Evolutionary conservation across 64 coral and sea anemone genomes (phyloP).

Genomic region (Platygyra sinensis): DNA sequence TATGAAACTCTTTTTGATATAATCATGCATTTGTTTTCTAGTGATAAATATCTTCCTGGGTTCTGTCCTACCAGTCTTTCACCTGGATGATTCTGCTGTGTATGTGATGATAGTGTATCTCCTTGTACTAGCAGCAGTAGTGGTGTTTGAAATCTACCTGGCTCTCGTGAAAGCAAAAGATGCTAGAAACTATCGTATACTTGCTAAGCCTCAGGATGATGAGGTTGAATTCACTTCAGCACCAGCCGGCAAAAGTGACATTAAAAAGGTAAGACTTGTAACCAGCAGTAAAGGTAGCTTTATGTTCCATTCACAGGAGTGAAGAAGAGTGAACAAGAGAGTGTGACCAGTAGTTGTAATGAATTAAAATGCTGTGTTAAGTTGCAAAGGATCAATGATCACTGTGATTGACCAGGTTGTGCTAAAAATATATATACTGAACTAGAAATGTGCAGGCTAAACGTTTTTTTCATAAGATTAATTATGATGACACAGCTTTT

Average conservation of each 20-base stretch:
- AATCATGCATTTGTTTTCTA: neutral
- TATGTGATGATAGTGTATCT: slow-evolving; percentile 41
- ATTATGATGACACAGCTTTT: too few relatives aligned
- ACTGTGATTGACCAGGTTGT: too few relatives aligned
- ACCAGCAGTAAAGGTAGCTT: neutral
- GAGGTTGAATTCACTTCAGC: slow-evolving; percentile 2
- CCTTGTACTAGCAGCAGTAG: slow-evolving; percentile 3
- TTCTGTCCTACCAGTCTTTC: slow-evolving; percentile 13
- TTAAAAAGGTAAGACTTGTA: neutral
- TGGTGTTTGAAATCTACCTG: slow-evolving; percentile 45
- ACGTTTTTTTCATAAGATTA: too few relatives aligned
- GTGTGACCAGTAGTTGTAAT: too few relatives aligned
- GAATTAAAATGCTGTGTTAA: too few relatives aligned
- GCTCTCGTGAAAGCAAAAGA: neutral
- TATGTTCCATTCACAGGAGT: too few relatives aligned
- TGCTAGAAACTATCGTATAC: neutral
- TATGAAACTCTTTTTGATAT: neutral
- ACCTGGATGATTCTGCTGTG: slow-evolving; percentile 27
- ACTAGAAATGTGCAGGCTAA: too few relatives aligned
- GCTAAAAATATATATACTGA: too few relatives aligned
- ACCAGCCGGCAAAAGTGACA: neutral
- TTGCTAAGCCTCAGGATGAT: neutral
- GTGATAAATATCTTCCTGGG: slow-evolving; percentile 59
- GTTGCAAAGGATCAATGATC: too few relatives aligned
- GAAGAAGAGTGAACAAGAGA: too few relatives aligned